A percentile compares a stretch with the other conserved stretches of the same genome.
phyloP scores from a whole-genome alignment of 2,888 invertebrate species.

The Macaria liturata region DNA sequence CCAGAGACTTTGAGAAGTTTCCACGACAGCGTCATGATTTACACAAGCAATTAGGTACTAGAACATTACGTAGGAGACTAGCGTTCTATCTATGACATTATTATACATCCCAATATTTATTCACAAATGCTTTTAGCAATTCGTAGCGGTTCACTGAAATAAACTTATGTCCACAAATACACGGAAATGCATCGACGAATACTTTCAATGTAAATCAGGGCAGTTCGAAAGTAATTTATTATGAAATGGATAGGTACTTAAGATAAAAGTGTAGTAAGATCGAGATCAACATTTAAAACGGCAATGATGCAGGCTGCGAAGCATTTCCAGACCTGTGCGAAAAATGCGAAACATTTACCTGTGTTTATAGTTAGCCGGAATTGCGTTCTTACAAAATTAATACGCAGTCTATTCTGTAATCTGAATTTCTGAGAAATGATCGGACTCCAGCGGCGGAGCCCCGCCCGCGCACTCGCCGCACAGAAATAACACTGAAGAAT shows the following conservation, averaged over 20 bases:
- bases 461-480: constrained; percentile 50
- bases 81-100: not conserved
- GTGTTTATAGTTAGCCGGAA: constrained; percentile 31
- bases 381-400: constrained; percentile 47
- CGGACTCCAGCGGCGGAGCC: constrained; percentile 48
- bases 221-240: no score
- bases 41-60: constrained; percentile 1
- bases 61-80: not conserved
- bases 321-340: constrained; percentile 13
- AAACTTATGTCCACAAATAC: not conserved
- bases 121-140: not conserved
- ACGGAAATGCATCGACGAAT: constrained; percentile 7
- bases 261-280: no score
- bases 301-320: not conserved
- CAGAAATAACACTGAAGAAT: constrained; percentile 54
- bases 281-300: no score
- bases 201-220: no score
- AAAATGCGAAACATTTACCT: constrained; percentile 18
- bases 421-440: constrained; percentile 57
- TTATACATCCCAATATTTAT: not conserved
- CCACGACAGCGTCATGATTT: constrained; percentile 32
- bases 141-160: no score
- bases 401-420: constrained; percentile 47
- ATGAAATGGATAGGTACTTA: no score
- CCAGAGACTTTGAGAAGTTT: constrained; percentile 29